phyloP scores from a whole-genome alignment of 2,888 invertebrate genomes.

The Polymixis flavicincta region DNA sequence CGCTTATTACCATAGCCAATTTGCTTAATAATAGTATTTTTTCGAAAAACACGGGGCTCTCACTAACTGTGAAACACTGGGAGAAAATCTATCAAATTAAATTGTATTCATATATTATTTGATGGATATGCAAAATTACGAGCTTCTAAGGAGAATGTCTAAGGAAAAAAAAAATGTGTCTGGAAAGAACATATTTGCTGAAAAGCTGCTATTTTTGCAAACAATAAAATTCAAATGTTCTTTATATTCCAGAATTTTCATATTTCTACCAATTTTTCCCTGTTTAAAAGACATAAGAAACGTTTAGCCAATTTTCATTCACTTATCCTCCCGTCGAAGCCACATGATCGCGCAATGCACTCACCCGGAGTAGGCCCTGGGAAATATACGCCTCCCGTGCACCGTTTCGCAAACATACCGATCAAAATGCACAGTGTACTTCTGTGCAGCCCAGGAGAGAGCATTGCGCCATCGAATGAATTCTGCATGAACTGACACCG shows the following conservation, averaged over 20 bases:
- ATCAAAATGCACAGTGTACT: conserved; percentile 68
- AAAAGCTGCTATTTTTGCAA: background rate
- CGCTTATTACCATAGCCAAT: background rate
- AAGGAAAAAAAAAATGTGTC: background rate
- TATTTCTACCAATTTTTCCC: background rate
- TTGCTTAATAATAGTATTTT: background rate
- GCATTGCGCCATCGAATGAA: conserved; percentile 73
- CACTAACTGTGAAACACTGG: background rate
- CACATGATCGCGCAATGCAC: conserved; percentile 29
- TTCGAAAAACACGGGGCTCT: background rate
- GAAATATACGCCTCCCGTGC: conserved; percentile 15
- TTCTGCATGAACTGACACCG: conserved; percentile 68
- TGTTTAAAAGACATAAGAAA: background rate
- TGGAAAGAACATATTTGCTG: too few relatives aligned
- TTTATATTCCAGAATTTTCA: background rate
- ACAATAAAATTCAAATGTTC: background rate
- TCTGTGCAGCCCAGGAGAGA: conserved; percentile 63
- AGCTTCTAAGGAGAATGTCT: background rate
- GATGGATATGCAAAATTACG: background rate
- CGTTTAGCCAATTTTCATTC: background rate
- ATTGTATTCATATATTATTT: background rate
- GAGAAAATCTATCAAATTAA: background rate
- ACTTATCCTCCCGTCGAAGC: background rate
- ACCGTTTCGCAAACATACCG: conserved; percentile 56
- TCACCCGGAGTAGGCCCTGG: conserved; percentile 34